These are phyloP conservation scores for Dryas iulia DNA, from an alignment of 1,140 invertebrate species.

Conservation along the genomic window DNA sequence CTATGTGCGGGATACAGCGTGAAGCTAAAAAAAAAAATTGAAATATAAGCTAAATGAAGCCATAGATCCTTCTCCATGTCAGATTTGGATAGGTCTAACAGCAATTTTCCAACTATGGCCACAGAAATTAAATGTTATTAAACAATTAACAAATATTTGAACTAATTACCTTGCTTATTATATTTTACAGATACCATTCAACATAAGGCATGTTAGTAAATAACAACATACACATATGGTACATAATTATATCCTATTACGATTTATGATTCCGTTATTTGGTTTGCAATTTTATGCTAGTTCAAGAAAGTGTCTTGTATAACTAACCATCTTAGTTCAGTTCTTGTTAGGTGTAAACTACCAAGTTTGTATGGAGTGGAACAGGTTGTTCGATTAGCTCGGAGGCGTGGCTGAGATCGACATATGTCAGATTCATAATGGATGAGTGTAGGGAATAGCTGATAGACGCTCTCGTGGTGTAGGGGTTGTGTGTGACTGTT, in stretches of 20 bases:
- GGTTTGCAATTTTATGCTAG: neutral
- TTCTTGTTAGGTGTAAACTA: neutral
- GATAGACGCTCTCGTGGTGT: too few species aligned
- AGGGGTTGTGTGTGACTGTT: too few species aligned
- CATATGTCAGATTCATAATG: constrained; percentile 12
- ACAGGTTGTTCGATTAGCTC: neutral
- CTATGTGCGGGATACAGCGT: too few species aligned
- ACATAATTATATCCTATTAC: neutral
- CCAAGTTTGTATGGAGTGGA: neutral
- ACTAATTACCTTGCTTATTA: neutral
- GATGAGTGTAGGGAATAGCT: neutral
- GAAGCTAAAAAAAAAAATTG: too few species aligned
- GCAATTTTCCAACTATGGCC: too few species aligned
- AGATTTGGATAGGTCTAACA: too few species aligned
- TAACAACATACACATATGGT: neutral
- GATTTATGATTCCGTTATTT: neutral
- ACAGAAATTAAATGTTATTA: too few species aligned
- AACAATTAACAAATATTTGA: neutral
- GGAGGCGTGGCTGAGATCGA: constrained; percentile 15
- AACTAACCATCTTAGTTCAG: neutral
- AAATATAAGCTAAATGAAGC: too few species aligned
- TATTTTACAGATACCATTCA: neutral
- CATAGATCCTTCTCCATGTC: too few species aligned
- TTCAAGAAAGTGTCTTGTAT: neutral
- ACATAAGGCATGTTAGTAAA: neutral